Conservation (phyloP, 2,797 vertebrate genomes). For the Pantherophis alleghaniensis region DNA sequence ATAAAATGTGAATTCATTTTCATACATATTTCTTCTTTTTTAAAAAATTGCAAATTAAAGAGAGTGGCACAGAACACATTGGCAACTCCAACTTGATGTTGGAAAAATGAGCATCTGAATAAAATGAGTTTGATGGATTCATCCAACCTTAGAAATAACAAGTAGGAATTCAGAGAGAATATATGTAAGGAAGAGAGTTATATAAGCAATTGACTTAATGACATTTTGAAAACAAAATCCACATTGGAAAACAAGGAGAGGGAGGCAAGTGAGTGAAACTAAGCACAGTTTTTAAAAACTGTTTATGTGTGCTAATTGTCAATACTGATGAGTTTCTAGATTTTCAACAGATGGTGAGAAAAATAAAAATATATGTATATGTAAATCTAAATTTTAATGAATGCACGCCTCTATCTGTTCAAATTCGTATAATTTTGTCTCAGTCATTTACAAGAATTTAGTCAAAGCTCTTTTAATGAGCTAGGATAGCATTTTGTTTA, state of each 20-base stretch:
- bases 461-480: background rate
- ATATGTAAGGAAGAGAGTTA: background rate
- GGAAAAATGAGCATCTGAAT: background rate
- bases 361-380: background rate
- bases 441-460: background rate
- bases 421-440: background rate
- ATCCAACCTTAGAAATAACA: background rate
- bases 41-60: background rate
- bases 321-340: background rate
- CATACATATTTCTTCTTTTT: background rate
- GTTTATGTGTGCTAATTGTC: background rate
- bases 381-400: background rate
- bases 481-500: background rate
- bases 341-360: background rate
- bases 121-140: background rate
- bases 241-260: background rate
- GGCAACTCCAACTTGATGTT: background rate
- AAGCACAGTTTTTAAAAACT: background rate
- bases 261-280: background rate
- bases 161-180: background rate
- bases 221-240: background rate
- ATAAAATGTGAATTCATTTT: background rate
- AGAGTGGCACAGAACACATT: background rate
- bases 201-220: background rate
- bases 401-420: background rate